Conservation (phyloP, 2,797 vertebrate species). For the Bufotes viridis region DNA sequence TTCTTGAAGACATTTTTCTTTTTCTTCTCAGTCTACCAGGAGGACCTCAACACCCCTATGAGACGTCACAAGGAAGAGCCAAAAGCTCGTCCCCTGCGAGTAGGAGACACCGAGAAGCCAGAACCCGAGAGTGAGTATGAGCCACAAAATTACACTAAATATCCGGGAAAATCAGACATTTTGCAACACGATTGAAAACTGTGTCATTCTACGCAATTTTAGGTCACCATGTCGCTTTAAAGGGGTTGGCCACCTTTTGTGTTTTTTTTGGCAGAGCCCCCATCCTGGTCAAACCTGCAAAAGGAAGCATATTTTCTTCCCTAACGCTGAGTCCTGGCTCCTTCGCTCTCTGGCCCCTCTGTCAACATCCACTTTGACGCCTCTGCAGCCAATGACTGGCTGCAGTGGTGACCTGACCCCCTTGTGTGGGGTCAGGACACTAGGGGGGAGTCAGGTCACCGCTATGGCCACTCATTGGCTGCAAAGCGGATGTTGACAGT, state of each 20-base stretch:
- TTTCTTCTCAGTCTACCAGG: slow-evolving; percentile 85
- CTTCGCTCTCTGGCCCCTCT: too few relatives aligned
- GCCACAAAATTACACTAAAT: neutral
- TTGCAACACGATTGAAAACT: neutral
- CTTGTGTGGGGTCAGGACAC: too few relatives aligned
- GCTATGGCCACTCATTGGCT: too few relatives aligned
- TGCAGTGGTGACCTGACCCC: too few relatives aligned
- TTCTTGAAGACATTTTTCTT: neutral
- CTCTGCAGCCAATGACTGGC: too few relatives aligned
- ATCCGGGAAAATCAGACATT: neutral
- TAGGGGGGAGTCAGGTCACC: too few relatives aligned
- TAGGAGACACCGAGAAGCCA: slow-evolving; percentile 95
- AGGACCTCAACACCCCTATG: slow-evolving; percentile 90
- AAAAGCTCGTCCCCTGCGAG: slow-evolving; percentile 90
- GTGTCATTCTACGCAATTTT: too few relatives aligned
- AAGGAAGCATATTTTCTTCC: too few relatives aligned
- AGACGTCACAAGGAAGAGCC: slow-evolving; percentile 91
- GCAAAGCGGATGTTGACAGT: too few relatives aligned
- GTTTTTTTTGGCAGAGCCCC: neutral
- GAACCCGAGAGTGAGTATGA: slow-evolving; percentile 86
- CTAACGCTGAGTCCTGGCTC: too few relatives aligned
- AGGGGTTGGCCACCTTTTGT: neutral
- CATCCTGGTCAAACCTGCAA: neutral
- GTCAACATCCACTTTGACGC: too few relatives aligned
- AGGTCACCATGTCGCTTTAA: neutral